Base-by-base conservation (phyloP, 2,797 vertebrate species). In the Galaxias olidus region DNA sequence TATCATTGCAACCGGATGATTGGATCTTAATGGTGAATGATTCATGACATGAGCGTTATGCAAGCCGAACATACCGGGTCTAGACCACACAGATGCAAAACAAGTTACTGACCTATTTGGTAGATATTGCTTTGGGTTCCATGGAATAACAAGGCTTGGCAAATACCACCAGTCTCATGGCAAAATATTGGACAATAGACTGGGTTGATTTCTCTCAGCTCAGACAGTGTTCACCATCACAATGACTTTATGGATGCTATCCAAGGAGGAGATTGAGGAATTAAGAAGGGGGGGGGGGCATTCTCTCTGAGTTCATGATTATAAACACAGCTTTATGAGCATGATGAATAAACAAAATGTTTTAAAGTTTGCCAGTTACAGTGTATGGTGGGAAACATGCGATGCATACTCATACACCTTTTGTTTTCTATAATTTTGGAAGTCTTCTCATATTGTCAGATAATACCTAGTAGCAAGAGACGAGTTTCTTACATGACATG, bases 1-100 rank as follows among this genome's bases (percentile, higher is more conserved):
- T 56, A 14, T 76, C 41, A 45, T 45, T 56, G 46, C 55, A 71
- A 65, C 65, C 62, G 68, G 67, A 70, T 67, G 49, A 73, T 64
- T 55, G 49, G 58, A 54, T 61, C 59, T 30, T 41, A 18, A n/a
- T 9, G 8, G 64, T 71, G 68, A 73, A 73, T 73, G 61, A 70
- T 77, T 65, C 57, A 68, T 73, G 71, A 62, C 42, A 50, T 51
- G 52, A 59, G 52, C 47, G 54, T 48, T 69, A 54, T 40, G 53
- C 43, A 58, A 20, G 65, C 47, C 43, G 43, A 43, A 45, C 61
- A 48, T 50, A 47, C 64, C 63, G 61, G 59, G 41, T 48, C 63
- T 18, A 41, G 17, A 17, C n/a, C 62, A 54, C 15, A 49, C 43
- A 58, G 45, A 77, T 64, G 61, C 51, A 66, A 63, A 64, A 61